Evolutionary conservation across 2,797 vertebrate species (phyloP), one percentile per base, ranked within the genome.

Genomic region (Momotus momota): DNA sequence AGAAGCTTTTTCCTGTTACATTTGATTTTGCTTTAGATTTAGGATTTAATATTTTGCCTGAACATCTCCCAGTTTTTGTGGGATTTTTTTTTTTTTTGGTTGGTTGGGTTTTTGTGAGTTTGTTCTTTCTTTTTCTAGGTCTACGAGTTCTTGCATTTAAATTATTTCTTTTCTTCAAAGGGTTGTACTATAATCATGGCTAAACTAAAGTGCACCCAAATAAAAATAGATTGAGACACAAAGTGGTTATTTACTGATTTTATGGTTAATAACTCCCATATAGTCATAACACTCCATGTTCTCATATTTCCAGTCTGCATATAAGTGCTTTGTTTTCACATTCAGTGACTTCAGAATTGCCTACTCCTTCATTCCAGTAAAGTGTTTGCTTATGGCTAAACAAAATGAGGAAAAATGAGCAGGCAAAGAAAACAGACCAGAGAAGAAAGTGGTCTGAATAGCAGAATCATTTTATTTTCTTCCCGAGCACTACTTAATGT

Each of bases 361-460:
- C 73, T 89, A 0, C 67, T 92, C 23, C 58, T 94, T 94, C 69
- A 35, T 94, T 83, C 67, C 18, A 35, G 27, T 51, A 5, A 91
- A 85, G 21, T 38, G 54, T 70, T 93, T 85, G 81, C 72, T 90
- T 85, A 27, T 79, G 73, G 5, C 11, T 80, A 55, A 93, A 91
- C 45, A 85, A 90, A 94, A 94, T 86, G 46, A 75, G 64, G 49
- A 74, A 79, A 92, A 94, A 85, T 22, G 51, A 91, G 27, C 78
- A 65, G 51, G 65, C 57, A 48, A 58, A 67, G 58, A 75, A 88
- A 85, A 80, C 48, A 93, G 62, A 82, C 71, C 55, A 61, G 54
- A 79, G 49, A 51, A 85, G 75, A 77, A 88, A 88, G 64, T 62
- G 29, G 20, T 52, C 22, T 35, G 43, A 27, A 21, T 67, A 92